Base-by-base conservation (phyloP, 1,140 invertebrate genomes). In the Lepidostoma basale region DNA sequence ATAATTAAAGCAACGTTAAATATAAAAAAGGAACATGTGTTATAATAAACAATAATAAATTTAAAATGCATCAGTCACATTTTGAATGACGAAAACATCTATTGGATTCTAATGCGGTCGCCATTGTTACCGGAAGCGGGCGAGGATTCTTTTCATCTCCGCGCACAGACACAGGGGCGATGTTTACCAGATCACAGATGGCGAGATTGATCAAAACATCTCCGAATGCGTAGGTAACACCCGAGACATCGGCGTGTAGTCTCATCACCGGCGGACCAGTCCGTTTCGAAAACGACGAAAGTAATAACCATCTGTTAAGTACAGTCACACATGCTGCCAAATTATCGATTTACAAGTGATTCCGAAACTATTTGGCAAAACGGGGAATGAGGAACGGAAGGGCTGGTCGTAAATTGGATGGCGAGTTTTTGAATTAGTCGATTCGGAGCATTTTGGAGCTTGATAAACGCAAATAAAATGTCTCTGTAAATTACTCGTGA, bases 211-310 rank as follows among this genome's bases (percentile, higher is more conserved):
- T 30, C 25, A 54, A 16, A 54, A 28, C 49, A 54, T 54, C 49
- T 54, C 25, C 49, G 45, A 49, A 54, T 30, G 49, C 49, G 49
- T 54, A 54, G 49, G 49, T 14, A 26, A 54, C n/a, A 54, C 30
- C 14, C 49, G 49, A 54, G 49, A 54, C 49, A 54, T 54, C 30
- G 49, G 49, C 49, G 14, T 33, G 49, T 28, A 30, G 9, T 30
- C 28, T 16, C 45, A 10, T 22, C 20, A n/a, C 26, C 6, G 12
- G 26, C 49, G 49, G 30, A 54, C 49, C 49, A 28, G 49, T 54
- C 26, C n/a, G 49, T 54, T 28, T 33, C 49, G 49, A 54, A 54
- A 54, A 54, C 49, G 47, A 30, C 47, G 47, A 52, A n/a, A 52
- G 47, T 16, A 26, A 16, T 54, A n/a, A 20, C 49, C 49, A 54